Evolutionary conservation across 2,113 vertebrate genomes (phyloP), one percentile per base, ranked within the genome.

Genomic region (Petrocephalus microphthalmus): DNA sequence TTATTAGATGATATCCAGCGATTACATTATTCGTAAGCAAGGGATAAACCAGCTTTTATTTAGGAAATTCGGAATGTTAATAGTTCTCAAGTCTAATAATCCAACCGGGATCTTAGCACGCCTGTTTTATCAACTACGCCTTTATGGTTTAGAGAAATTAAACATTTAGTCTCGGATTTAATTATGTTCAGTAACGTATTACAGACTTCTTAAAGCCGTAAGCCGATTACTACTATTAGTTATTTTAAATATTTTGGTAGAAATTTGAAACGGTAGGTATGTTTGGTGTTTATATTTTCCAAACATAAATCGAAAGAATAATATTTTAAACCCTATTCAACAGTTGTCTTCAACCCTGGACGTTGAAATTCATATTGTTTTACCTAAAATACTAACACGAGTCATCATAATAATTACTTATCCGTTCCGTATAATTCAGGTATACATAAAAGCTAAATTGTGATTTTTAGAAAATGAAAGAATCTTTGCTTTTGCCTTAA

Each of bases 151-250:
- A 49, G 45, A 84, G 42, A 84, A 51, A 83, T 47, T 83, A 47
- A 83, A 84, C 71, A 7, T 84, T 84, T 84, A 51, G 20, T 84
- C 47, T 84, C 81, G 37, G 22, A 84, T 84, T 84, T 49, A 51
- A 84, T 84, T 84, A 84, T 51, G 47, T 51, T n/a, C 81, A 84
- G 81, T 49, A 78, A 78, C 71, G 71, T 78, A 78, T 78, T 78
- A 78, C 33, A 33, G 33, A 19, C 71, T 42, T 78, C 29, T 78
- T 42, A 78, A 42, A 22, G 81, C 81, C 81, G 81, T 84, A 84
- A 84, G 71, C 71, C 17, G 71, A 78, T 78, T 37, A 78, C 33
- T 78, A 42, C 37, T 37, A 78, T 78, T 78, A 78, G 33, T 78
- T 78, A 78, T 78, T 78, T 78, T 42, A 78, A 78, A 42, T 78